A percentile compares a stretch with the other conserved stretches of the same genome.
Evolutionary conservation across 1,140 invertebrate species (phyloP).

Genomic region (Drosophila mauritiana): DNA sequence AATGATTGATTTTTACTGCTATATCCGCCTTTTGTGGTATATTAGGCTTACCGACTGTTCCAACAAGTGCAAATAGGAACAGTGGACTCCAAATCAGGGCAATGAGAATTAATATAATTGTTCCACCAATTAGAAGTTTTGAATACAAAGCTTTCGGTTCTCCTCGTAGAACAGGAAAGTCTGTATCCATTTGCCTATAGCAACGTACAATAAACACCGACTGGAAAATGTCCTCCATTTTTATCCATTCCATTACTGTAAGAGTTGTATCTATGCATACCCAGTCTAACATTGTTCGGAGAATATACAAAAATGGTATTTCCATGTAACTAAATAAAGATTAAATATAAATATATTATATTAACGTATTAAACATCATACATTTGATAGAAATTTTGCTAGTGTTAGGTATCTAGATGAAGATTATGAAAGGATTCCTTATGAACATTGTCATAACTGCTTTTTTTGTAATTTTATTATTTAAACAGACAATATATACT

Average conservation of each 20-base stretch:
- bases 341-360: conserved; percentile 3
- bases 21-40: conserved; percentile 93
- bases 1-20: conserved; percentile 94
- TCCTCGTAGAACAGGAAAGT: conserved; percentile 95
- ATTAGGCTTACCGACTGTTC: conserved; percentile 95
- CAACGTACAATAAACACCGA: conserved; percentile 98
- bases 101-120: conserved; percentile 93
- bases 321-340: conserved; percentile 93
- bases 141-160: conserved; percentile 90
- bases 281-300: conserved; percentile 99
- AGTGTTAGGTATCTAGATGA: no score
- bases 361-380: not conserved
- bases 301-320: conserved; percentile 98
- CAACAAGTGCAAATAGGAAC: conserved; percentile 97
- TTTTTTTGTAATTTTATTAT: no score
- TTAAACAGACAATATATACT: no score
- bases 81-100: conserved; percentile 98
- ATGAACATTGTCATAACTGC: no score
- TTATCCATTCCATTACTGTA: conserved; percentile 98
- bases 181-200: conserved; percentile 93
- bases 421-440: no score
- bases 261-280: conserved; percentile 99
- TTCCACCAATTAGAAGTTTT: conserved; percentile 97
- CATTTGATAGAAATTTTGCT: no score
- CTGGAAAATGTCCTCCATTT: conserved; percentile 99